A percentile compares a stretch with the other conserved stretches of the same genome.
Evolutionary conservation across 2,888 invertebrate genomes (phyloP).

Genomic region (Chaetogeoica ovagalla): DNA sequence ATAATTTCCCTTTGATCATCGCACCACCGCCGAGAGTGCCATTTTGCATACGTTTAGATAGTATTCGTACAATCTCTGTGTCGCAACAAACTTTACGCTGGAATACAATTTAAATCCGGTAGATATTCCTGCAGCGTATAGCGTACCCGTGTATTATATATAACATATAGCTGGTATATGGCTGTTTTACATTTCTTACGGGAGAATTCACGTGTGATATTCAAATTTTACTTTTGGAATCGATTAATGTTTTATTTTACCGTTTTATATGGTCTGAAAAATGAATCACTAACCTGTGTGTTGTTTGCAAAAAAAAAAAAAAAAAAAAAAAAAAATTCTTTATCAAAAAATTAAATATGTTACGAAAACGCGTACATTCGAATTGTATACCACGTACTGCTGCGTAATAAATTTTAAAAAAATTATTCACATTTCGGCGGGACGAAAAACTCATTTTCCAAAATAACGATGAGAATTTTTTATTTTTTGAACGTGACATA

Average conservation of each 20-base stretch:
- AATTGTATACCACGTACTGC: no score
- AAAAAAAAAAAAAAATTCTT: no score
- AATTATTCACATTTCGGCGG: not conserved
- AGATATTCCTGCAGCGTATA: not conserved
- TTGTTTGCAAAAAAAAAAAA: no score
- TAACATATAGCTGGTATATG: no score
- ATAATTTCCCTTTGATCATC: conserved; percentile 21
- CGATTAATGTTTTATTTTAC: not conserved
- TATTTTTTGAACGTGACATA: not conserved
- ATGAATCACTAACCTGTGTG: no score
- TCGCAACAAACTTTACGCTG: not conserved
- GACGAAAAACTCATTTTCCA: not conserved
- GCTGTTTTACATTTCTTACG: not conserved
- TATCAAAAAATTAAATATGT: not conserved
- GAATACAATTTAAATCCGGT: not conserved
- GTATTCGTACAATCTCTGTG: conserved; percentile 12
- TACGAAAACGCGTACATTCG: no score
- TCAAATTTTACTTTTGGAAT: not conserved
- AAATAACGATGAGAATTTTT: conserved; percentile 6
- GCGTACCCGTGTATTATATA: no score
- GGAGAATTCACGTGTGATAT: not conserved
- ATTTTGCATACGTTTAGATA: conserved; percentile 24
- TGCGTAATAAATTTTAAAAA: not conserved
- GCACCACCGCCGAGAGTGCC: not conserved
- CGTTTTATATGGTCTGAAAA: not conserved